A percentile compares a stretch with the other conserved stretches of the same genome.
These are phyloP conservation scores for Tenthredo notha DNA, from an alignment of 2,888 invertebrate species.

Conservation along the genomic window DNA sequence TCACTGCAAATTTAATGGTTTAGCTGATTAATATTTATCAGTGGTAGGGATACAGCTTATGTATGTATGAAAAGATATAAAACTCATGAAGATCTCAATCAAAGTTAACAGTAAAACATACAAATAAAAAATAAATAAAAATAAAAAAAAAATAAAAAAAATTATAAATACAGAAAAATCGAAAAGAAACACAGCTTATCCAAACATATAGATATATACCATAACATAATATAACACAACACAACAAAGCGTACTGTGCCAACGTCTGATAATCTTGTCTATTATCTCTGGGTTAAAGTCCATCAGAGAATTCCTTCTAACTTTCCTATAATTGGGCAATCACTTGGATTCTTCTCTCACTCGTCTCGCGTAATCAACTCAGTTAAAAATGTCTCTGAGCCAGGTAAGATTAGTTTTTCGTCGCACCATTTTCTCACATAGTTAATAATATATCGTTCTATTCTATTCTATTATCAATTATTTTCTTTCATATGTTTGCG, in stretches of 20 bases:
- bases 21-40: not conserved
- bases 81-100: too few species aligned
- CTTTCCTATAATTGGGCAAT: not conserved
- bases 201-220: not conserved
- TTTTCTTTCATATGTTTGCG: not conserved
- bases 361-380: not conserved
- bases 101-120: too few species aligned
- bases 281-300: slow-evolving; percentile 36
- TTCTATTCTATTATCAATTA: not conserved
- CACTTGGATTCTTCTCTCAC: not conserved
- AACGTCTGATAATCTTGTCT: slow-evolving; percentile 23
- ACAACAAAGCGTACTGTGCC: not conserved
- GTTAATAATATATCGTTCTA: not conserved
- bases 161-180: too few species aligned
- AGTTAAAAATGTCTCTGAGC: slow-evolving; percentile 30
- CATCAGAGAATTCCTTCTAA: not conserved
- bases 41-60: not conserved
- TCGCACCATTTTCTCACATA: not conserved
- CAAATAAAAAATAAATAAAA: too few species aligned
- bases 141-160: too few species aligned
- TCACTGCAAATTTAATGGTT: not conserved
- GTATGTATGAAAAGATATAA: too few species aligned
- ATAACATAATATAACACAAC: not conserved
- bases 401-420: slow-evolving; percentile 13
- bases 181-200: too few species aligned